Conservation (phyloP, 2,113 vertebrate species). For the Tamias sibiricus region DNA sequence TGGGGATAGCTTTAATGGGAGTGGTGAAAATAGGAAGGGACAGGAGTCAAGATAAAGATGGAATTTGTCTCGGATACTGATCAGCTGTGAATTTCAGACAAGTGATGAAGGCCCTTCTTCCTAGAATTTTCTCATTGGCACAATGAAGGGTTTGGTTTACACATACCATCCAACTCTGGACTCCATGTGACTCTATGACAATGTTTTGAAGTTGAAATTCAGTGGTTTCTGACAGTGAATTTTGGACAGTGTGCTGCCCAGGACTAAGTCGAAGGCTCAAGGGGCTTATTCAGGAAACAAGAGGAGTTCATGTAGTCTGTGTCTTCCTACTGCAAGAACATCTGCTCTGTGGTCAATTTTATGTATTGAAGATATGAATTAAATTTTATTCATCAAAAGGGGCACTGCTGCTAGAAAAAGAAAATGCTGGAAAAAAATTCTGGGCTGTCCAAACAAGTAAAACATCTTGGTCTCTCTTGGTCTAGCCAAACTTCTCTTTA, state of each 20-base stretch:
- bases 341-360: background rate
- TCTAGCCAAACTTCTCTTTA: background rate
- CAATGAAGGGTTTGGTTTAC: background rate
- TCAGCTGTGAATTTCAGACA: background rate
- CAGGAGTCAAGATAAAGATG: background rate
- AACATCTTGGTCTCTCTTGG: background rate
- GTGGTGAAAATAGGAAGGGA: background rate
- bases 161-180: background rate
- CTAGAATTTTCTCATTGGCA: background rate
- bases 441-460: background rate
- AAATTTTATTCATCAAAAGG: background rate
- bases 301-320: background rate
- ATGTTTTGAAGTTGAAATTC: background rate
- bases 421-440: background rate
- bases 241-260: background rate
- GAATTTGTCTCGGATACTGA: background rate
- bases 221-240: background rate
- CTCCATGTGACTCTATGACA: background rate
- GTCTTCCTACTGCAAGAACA: background rate
- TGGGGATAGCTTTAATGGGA: background rate
- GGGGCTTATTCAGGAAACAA: too few relatives aligned
- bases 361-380: background rate
- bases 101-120: background rate
- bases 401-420: background rate
- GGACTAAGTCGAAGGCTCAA: background rate